These are phyloP conservation scores for Tonatia bakeri DNA, from an alignment of 2,113 vertebrate genomes.

Conservation along the genomic window DNA sequence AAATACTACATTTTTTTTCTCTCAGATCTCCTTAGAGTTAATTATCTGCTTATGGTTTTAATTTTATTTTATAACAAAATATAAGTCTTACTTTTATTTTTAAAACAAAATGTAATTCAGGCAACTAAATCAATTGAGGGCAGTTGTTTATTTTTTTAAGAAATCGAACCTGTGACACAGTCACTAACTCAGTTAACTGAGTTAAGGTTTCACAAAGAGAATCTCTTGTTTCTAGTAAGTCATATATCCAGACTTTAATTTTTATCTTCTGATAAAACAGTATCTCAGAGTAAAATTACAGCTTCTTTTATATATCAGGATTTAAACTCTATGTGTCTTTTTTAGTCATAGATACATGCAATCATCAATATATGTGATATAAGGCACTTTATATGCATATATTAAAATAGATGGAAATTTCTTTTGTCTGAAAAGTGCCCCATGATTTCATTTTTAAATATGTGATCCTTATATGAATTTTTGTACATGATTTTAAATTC, in stretches of 20 bases:
- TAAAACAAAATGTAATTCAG: conserved; percentile 43
- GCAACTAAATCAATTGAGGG: conserved; percentile 63
- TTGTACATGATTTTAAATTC: background rate
- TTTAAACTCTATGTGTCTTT: background rate
- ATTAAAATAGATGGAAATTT: background rate
- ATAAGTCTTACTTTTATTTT: conserved; percentile 57
- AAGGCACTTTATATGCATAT: background rate
- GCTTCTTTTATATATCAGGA: background rate
- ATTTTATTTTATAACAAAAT: conserved; percentile 56
- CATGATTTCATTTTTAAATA: background rate
- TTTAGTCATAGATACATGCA: background rate
- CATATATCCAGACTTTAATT: background rate
- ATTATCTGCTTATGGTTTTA: conserved; percentile 69
- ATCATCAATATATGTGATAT: background rate
- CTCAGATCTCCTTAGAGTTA: conserved; percentile 63
- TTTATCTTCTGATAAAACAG: conserved; percentile 1
- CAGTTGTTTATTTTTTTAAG: background rate
- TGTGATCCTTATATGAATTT: background rate
- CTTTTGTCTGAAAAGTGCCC: background rate
- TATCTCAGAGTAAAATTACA: background rate
- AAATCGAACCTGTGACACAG: conserved; percentile 46
- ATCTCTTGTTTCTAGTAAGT: conserved; percentile 49
- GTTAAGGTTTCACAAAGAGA: conserved; percentile 39
- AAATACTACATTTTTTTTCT: conserved; percentile 21
- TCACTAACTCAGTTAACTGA: conserved; percentile 62